phyloP scores from a whole-genome alignment of 2,797 vertebrate genomes.

The Haliaeetus albicilla region DNA sequence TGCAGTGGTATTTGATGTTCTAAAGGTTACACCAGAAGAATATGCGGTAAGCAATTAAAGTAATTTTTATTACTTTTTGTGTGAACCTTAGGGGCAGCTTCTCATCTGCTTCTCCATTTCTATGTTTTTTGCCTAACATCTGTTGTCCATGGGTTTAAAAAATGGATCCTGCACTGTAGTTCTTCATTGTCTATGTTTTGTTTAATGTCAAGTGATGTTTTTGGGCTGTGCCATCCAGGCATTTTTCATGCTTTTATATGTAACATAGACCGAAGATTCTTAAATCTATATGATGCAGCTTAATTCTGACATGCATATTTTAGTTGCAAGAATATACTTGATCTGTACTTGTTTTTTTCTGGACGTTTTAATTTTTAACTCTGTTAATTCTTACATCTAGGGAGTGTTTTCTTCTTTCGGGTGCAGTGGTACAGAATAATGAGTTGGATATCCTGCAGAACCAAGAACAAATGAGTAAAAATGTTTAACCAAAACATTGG shows the following conservation, averaged over 20 bases:
- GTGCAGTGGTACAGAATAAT: not conserved
- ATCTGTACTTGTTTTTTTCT: not conserved
- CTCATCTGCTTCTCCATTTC: not conserved
- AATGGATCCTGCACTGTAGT: not conserved
- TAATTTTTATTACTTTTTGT: not conserved
- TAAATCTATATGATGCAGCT: not conserved
- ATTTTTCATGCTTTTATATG: not conserved
- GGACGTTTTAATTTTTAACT: not conserved
- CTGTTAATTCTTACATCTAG: not conserved
- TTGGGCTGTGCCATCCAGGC: not conserved
- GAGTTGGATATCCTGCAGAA: not conserved
- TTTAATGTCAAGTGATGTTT: not conserved
- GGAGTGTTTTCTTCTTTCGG: not conserved
- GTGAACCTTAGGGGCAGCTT: not conserved
- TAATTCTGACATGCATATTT: not conserved
- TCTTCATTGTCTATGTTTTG: not conserved
- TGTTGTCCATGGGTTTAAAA: not conserved
- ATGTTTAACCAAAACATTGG: not conserved
- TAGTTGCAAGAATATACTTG: not conserved
- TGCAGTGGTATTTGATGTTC: conserved; percentile 95
- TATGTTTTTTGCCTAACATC: not conserved
- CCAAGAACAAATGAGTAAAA: not conserved
- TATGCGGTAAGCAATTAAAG: conserved; percentile 89
- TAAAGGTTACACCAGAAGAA: conserved; percentile 98
- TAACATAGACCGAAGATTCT: not conserved